These are phyloP conservation scores for Pachypsylla venusta DNA, from an alignment of 1,140 invertebrate genomes.

Conservation along the genomic window DNA sequence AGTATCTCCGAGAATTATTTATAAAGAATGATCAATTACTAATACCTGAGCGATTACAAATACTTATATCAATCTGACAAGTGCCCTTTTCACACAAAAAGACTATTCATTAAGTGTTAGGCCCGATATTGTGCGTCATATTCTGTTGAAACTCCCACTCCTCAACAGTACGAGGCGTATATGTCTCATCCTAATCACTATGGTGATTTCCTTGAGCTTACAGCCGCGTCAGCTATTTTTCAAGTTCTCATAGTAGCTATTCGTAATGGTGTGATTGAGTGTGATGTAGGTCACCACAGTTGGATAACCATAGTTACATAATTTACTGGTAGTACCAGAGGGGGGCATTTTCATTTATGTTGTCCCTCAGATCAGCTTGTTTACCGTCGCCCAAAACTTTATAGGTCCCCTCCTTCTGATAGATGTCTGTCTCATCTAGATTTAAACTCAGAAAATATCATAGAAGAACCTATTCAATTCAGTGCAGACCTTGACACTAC, in stretches of 20 bases:
- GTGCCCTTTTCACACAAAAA: no score
- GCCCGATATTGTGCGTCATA: no score
- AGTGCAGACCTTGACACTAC: not conserved
- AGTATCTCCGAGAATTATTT: no score
- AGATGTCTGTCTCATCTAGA: not conserved
- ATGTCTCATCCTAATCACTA: not conserved
- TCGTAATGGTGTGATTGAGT: not conserved
- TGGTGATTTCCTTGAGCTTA: not conserved
- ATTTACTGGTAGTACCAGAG: not conserved
- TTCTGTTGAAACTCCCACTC: not conserved
- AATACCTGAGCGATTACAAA: no score
- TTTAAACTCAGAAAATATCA: not conserved
- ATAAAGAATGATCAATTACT: no score
- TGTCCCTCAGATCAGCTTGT: not conserved
- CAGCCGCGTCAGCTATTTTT: not conserved
- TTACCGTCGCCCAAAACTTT: not conserved
- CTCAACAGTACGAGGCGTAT: not conserved
- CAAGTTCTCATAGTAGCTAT: not conserved
- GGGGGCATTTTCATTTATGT: not conserved
- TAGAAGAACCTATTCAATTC: not conserved
- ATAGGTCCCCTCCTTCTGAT: not conserved
- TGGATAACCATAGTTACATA: not conserved
- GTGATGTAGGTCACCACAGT: not conserved
- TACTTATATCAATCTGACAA: no score
- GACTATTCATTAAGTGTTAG: no score